Percentiles rank a stretch among this genome's conserved stretches.
These are phyloP conservation scores for Operophtera brumata DNA, from an alignment of 2,888 invertebrate genomes.

Conservation along the genomic window DNA sequence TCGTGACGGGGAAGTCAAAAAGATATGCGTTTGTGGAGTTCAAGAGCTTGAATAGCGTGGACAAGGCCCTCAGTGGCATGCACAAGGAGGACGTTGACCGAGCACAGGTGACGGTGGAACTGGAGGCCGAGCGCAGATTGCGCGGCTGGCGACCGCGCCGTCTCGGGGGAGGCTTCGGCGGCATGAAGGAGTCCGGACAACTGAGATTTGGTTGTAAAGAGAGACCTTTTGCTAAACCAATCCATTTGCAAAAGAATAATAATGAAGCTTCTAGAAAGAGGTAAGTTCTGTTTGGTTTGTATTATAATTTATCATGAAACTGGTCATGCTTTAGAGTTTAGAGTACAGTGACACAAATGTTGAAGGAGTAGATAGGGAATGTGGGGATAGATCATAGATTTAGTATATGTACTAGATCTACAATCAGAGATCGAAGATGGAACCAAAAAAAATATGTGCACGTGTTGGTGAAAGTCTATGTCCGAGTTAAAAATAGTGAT, in stretches of 20 bases:
- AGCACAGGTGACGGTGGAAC: slow-evolving; percentile 85
- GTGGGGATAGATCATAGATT: too few relatives aligned
- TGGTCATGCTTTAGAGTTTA: too few relatives aligned
- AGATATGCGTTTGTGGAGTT: slow-evolving; percentile 94
- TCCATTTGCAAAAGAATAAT: slow-evolving; percentile 35
- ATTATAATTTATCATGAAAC: too few relatives aligned
- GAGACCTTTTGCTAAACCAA: slow-evolving; percentile 83
- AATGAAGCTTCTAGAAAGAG: slow-evolving; percentile 8
- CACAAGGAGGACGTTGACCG: slow-evolving; percentile 84
- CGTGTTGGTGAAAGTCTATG: too few relatives aligned
- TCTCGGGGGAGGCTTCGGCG: slow-evolving; percentile 93
- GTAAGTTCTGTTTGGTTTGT: not conserved
- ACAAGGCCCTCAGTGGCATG: slow-evolving; percentile 82
- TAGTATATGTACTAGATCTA: too few relatives aligned
- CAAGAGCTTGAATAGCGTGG: slow-evolving; percentile 80
- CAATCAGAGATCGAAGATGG: too few relatives aligned
- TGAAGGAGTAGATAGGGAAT: too few relatives aligned
- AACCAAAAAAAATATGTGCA: too few relatives aligned
- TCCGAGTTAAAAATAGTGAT: too few relatives aligned
- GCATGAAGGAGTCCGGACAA: slow-evolving; percentile 92
- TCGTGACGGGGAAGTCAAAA: slow-evolving; percentile 91
- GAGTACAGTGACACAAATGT: too few relatives aligned
- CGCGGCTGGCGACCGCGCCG: slow-evolving; percentile 92
- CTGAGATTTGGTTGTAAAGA: slow-evolving; percentile 91
- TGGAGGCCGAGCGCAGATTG: slow-evolving; percentile 85